These are phyloP conservation scores for Helleia helle DNA, from an alignment of 2,888 invertebrate genomes.

Conservation along the genomic window DNA sequence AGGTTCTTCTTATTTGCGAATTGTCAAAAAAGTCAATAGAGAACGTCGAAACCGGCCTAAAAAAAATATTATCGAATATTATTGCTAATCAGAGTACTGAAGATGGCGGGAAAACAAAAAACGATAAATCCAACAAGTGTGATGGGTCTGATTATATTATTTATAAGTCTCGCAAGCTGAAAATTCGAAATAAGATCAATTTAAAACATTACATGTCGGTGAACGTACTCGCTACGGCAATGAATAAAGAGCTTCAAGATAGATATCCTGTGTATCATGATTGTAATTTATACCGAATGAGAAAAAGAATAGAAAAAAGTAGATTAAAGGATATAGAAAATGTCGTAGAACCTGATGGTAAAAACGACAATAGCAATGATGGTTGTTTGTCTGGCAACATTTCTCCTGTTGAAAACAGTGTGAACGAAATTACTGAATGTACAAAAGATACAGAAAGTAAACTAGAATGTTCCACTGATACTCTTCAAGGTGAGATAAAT, in stretches of 20 bases:
- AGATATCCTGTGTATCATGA: constrained; percentile 54
- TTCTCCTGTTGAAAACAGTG: too few species aligned
- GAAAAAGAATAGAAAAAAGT: constrained; percentile 23
- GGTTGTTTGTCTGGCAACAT: too few species aligned
- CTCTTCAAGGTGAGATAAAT: too few species aligned
- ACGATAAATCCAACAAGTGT: constrained; percentile 7
- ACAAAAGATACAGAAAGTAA: too few species aligned
- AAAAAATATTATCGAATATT: constrained; percentile 39
- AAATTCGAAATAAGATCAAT: constrained; percentile 42
- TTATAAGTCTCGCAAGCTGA: constrained; percentile 37
- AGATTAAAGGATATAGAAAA: neutral
- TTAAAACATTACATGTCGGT: constrained; percentile 48
- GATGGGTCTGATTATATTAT: constrained; percentile 34
- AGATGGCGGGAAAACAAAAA: constrained; percentile 30
- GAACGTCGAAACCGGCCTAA: constrained; percentile 54
- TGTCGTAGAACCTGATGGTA: too few species aligned
- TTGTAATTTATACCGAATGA: constrained; percentile 42
- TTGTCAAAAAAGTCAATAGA: constrained; percentile 61
- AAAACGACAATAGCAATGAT: too few species aligned
- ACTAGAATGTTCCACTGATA: too few species aligned
- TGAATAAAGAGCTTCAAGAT: constrained; percentile 35
- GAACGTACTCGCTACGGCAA: constrained; percentile 38
- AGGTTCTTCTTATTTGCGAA: constrained; percentile 58
- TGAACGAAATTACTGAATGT: too few species aligned
- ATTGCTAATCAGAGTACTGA: constrained; percentile 30